Percentiles rank a stretch among this genome's conserved stretches.
Conservation (phyloP, 30 jellyfish, hydroid and myxozoan genomes). For the Calvadosia cruxmelitensis region DNA sequence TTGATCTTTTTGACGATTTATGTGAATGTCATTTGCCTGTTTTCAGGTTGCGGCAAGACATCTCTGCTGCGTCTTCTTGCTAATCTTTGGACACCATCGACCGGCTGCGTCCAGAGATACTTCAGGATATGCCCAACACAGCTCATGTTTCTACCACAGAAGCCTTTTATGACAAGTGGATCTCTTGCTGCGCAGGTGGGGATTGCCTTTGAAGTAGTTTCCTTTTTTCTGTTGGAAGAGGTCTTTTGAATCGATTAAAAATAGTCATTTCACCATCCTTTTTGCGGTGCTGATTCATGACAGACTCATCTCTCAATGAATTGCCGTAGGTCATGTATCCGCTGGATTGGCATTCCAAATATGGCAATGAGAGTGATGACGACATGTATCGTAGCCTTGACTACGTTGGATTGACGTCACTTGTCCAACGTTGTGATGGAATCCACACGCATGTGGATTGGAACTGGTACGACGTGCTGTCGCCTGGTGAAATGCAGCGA, state of each 20-base stretch:
- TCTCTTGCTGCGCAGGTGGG: slow-evolving; percentile 65
- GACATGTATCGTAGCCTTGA: slow-evolving; percentile 20
- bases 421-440: slow-evolving; percentile 49
- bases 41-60: slow-evolving; percentile 76
- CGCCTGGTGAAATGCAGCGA: slow-evolving; percentile 97
- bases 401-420: slow-evolving; percentile 53
- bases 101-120: slow-evolving; percentile 33
- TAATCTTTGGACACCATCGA: slow-evolving; percentile 50
- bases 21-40: too few species aligned
- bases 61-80: slow-evolving; percentile 52
- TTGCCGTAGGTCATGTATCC: neutral
- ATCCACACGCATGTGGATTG: slow-evolving; percentile 23
- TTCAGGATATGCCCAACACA: slow-evolving; percentile 15
- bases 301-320: too few species aligned
- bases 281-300: too few species aligned
- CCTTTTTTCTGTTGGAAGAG: too few species aligned
- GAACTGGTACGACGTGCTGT: slow-evolving; percentile 43
- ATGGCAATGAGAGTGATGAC: neutral
- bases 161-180: slow-evolving; percentile 68
- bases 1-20: too few species aligned
- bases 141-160: slow-evolving; percentile 66
- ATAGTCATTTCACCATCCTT: too few species aligned
- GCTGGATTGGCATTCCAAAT: neutral
- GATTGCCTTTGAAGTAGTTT: neutral
- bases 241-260: too few species aligned